Conservation (phyloP, 2,113 vertebrate species). For the Rhinolophus sinicus region DNA sequence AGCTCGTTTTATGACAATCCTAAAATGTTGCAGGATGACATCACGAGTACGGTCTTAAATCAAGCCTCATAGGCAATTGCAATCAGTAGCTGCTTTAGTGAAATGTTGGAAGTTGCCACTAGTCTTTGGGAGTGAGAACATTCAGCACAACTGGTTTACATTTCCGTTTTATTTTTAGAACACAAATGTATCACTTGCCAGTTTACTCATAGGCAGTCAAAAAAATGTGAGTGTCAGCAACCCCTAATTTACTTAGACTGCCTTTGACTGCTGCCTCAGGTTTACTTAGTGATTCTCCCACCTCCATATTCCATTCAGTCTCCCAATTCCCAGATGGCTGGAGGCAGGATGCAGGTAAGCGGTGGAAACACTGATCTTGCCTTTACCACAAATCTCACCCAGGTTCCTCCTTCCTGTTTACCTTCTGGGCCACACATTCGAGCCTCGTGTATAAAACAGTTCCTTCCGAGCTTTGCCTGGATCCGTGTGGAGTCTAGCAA, state of each 20-base stretch:
- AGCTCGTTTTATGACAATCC: neutral
- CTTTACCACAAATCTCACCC: neutral
- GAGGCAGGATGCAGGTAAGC: neutral
- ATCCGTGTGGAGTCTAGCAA: neutral
- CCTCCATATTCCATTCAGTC: neutral
- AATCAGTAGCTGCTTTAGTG: neutral
- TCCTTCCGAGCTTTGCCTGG: neutral
- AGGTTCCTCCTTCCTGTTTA: neutral
- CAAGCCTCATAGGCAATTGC: neutral
- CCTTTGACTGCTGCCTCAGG: neutral
- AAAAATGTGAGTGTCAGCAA: neutral
- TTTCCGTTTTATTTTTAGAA: slow-evolving; percentile 22
- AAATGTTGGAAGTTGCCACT: neutral
- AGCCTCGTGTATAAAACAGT: neutral
- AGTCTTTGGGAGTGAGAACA: neutral
- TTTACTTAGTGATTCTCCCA: neutral
- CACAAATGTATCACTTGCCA: neutral
- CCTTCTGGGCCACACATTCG: neutral
- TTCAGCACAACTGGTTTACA: neutral
- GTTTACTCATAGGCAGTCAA: neutral
- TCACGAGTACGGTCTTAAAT: neutral
- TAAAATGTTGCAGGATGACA: neutral
- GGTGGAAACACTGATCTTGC: neutral
- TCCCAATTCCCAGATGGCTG: neutral
- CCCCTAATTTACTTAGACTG: neutral